These are phyloP conservation scores for Acipenser transmontanus DNA, from an alignment of 2,797 vertebrate species.

Conservation along the genomic window DNA sequence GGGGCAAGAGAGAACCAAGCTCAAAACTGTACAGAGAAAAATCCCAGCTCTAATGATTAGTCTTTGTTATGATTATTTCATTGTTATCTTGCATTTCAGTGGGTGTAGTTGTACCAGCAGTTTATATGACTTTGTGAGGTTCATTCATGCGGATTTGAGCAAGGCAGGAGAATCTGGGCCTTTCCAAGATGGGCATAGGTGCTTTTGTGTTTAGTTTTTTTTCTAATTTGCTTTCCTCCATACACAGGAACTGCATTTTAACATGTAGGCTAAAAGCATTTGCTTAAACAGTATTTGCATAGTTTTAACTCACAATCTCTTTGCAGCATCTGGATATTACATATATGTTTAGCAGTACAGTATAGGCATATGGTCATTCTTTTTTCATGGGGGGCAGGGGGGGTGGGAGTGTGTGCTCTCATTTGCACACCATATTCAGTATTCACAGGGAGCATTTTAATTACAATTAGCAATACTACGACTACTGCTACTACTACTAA, in stretches of 20 bases:
- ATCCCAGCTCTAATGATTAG: constrained; percentile 54
- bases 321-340: constrained; percentile 31
- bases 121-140: no score
- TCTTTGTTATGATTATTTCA: constrained; percentile 12
- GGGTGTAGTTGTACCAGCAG: neutral
- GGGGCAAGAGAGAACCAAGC: no score
- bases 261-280: constrained; percentile 6
- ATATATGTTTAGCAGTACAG: constrained; percentile 23
- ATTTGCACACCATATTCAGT: constrained; percentile 29
- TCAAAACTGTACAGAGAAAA: constrained; percentile 27
- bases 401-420: neutral
- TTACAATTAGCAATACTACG: constrained; percentile 48
- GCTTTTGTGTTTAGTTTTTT: neutral
- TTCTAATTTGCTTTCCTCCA: constrained; percentile 17
- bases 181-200: neutral
- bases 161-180: no score
- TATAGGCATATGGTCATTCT: neutral
- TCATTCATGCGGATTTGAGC: no score
- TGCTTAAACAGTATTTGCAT: constrained; percentile 13
- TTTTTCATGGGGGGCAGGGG: neutral
- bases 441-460: constrained; percentile 41
- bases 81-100: neutral
- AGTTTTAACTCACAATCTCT: constrained; percentile 5
- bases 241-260: constrained; percentile 19
- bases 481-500: constrained; percentile 8